These are phyloP conservation scores for Bombus waltoni DNA, from an alignment of 1,140 invertebrate species.

Conservation along the genomic window DNA sequence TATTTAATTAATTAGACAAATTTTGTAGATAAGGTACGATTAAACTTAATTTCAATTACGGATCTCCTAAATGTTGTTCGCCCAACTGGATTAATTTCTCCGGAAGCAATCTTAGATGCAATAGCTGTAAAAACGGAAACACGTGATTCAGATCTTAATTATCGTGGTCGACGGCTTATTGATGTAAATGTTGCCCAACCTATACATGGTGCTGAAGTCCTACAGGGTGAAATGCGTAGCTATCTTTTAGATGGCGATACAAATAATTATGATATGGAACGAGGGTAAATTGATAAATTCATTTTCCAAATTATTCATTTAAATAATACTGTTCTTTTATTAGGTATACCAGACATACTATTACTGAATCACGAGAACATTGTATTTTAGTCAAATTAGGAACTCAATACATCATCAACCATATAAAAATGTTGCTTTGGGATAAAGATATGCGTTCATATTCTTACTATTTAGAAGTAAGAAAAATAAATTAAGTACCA, in stretches of 20 bases:
- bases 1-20: conserved; percentile 32
- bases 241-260: conserved; percentile 94
- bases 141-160: conserved; percentile 90
- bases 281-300: conserved; percentile 81
- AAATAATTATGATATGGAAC: conserved; percentile 94
- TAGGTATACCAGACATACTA: conserved; percentile 96
- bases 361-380: conserved; percentile 90
- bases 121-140: conserved; percentile 92
- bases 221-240: conserved; percentile 93
- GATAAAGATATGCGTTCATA: conserved; percentile 97
- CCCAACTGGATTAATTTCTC: conserved; percentile 91
- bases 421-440: conserved; percentile 96
- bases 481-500: neutral
- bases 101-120: conserved; percentile 96
- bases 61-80: conserved; percentile 95
- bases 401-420: conserved; percentile 95
- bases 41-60: conserved; percentile 93
- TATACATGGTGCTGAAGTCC: conserved; percentile 90
- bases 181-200: conserved; percentile 95
- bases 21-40: conserved; percentile 86
- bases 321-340: conserved; percentile 19
- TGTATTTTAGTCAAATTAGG: conserved; percentile 95
- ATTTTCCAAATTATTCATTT: conserved; percentile 14
- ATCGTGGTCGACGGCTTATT: conserved; percentile 90
- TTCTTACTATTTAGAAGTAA: conserved; percentile 95